These are phyloP conservation scores for Morone saxatilis DNA, from an alignment of 2,113 vertebrate species.

Conservation along the genomic window DNA sequence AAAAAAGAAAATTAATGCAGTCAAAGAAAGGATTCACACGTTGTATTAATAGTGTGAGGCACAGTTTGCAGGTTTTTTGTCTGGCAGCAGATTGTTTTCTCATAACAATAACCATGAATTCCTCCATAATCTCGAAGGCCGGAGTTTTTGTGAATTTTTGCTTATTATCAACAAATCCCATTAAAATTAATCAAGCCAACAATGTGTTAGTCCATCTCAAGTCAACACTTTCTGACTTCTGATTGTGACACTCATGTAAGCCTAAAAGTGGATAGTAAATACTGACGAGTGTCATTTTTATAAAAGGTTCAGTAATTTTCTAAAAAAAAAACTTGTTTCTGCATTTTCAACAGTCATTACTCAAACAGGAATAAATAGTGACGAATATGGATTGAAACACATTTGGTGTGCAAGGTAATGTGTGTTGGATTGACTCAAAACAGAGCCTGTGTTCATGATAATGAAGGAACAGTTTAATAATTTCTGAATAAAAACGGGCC, in stretches of 20 bases:
- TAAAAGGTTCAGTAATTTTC: not conserved
- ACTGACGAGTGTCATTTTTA: not conserved
- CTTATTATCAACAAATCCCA: not conserved
- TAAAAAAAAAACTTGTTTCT: not conserved
- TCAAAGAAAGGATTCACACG: not conserved
- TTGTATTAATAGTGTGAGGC: not conserved
- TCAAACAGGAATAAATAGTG: not conserved
- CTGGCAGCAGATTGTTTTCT: conserved; percentile 2
- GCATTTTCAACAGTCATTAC: not conserved
- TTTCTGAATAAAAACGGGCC: too few species aligned
- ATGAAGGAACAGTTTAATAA: not conserved
- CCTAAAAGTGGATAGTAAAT: not conserved
- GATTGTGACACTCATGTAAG: not conserved
- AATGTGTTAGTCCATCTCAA: not conserved
- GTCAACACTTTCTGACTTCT: not conserved
- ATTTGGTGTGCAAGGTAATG: conserved; percentile 1
- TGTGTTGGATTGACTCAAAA: not conserved
- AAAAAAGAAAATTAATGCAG: not conserved
- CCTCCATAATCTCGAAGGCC: not conserved
- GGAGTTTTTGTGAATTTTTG: not conserved
- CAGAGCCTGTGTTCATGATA: not conserved
- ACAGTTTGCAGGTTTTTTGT: not conserved
- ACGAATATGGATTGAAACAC: not conserved
- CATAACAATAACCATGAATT: not conserved
- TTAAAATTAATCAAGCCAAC: conserved; percentile 1